Conservation (phyloP, 2,888 invertebrate species). For the Empis stercorea region DNA sequence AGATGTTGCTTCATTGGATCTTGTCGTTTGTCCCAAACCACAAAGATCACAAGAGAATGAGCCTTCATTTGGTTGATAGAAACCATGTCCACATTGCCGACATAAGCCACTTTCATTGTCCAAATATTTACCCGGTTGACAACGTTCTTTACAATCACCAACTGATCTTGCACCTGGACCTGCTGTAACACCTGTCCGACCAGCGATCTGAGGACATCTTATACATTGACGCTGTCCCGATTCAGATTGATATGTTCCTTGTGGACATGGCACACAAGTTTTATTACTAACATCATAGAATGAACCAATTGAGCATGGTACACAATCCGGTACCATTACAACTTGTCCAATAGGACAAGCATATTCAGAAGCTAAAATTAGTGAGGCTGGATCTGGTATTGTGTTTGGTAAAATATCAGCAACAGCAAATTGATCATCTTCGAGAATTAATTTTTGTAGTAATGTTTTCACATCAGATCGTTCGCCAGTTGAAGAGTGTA, state of each 20-base stretch:
- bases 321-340: slow-evolving; percentile 85
- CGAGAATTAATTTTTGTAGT: slow-evolving; percentile 78
- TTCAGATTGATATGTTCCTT: slow-evolving; percentile 89
- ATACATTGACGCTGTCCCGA: slow-evolving; percentile 80
- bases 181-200: slow-evolving; percentile 78
- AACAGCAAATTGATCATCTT: slow-evolving; percentile 89
- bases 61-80: slow-evolving; percentile 82
- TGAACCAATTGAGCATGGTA: slow-evolving; percentile 85
- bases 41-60: slow-evolving; percentile 81
- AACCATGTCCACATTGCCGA: slow-evolving; percentile 85
- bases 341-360: slow-evolving; percentile 90
- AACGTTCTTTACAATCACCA: slow-evolving; percentile 83
- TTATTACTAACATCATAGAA: slow-evolving; percentile 65
- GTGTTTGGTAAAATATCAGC: slow-evolving; percentile 88
- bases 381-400: slow-evolving; percentile 81
- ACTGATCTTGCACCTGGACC: slow-evolving; percentile 78
- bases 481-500: slow-evolving; percentile 76
- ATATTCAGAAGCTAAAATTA: slow-evolving; percentile 77
- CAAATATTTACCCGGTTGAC: slow-evolving; percentile 88
- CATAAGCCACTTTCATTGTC: slow-evolving; percentile 81
- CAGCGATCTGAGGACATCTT: slow-evolving; percentile 79
- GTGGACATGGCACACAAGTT: slow-evolving; percentile 69
- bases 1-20: slow-evolving; percentile 79
- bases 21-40: slow-evolving; percentile 81
- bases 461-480: slow-evolving; percentile 70